phyloP scores from a whole-genome alignment of 2,113 vertebrate species.

The Oryzias melastigma region DNA sequence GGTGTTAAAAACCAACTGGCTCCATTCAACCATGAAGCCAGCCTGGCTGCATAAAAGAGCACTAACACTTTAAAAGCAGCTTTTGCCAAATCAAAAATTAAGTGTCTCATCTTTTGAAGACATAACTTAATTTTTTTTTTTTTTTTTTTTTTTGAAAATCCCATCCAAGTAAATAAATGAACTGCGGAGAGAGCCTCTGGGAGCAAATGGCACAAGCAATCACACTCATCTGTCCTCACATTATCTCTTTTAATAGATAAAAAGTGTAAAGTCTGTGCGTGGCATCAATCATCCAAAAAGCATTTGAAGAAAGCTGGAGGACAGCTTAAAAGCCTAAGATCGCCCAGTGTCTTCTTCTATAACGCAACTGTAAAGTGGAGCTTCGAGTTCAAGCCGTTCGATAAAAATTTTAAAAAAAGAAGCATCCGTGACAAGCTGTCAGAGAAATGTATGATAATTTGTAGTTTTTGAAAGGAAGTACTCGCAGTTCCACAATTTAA shows the following conservation, averaged over 20 bases:
- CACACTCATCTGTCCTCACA: constrained; percentile 21
- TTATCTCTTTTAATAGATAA: constrained; percentile 36
- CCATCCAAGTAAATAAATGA: constrained; percentile 1
- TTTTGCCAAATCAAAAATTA: constrained; percentile 4
- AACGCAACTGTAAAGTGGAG: constrained; percentile 14
- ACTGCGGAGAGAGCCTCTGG: constrained; percentile 19
- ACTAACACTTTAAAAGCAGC: constrained; percentile 6
- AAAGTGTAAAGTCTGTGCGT: background rate
- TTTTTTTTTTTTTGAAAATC: constrained; percentile 2
- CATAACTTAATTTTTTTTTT: background rate
- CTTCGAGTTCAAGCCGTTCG: constrained; percentile 9
- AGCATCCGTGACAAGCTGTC: background rate
- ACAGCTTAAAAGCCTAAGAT: constrained; percentile 61
- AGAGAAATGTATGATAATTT: background rate
- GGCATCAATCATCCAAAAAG: constrained; percentile 42
- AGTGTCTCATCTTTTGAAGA: constrained; percentile 7
- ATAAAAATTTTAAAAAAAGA: constrained; percentile 13
- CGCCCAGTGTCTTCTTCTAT: constrained; percentile 9
- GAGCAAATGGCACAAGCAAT: constrained; percentile 18
- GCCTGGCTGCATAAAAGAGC: background rate
- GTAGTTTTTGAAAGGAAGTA: background rate
- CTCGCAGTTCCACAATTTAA: background rate
- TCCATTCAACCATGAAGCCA: background rate
- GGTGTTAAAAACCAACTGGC: background rate
- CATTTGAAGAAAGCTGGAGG: constrained; percentile 32